Conservation (phyloP, 2,888 invertebrate species). For the Drosophila nigritarsus region DNA sequence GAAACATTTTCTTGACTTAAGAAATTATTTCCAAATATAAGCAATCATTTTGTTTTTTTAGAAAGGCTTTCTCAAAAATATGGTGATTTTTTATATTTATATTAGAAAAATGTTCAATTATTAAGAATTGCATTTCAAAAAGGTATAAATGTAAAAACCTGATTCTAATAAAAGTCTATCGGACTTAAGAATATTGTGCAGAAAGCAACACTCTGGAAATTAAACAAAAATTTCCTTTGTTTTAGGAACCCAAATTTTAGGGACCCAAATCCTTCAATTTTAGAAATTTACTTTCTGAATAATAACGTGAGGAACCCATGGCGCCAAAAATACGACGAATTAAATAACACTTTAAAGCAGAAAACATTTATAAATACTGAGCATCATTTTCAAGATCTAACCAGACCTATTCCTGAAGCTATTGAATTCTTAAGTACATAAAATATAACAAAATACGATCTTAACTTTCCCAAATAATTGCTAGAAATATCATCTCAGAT, state of each 20-base stretch:
- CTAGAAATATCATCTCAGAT: background rate
- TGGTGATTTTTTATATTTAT: too few species aligned
- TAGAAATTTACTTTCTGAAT: background rate
- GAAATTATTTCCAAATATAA: background rate
- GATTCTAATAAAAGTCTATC: too few species aligned
- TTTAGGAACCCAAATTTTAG: too few species aligned
- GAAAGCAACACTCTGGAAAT: too few species aligned
- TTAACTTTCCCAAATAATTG: background rate
- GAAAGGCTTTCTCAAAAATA: background rate
- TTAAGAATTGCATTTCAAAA: too few species aligned
- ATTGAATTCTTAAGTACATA: background rate
- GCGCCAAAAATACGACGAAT: background rate
- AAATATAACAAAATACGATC: background rate
- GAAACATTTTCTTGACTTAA: rapidly evolving
- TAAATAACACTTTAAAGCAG: background rate
- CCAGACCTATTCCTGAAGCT: background rate
- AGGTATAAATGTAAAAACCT: too few species aligned
- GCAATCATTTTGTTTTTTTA: background rate
- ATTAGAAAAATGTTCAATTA: too few species aligned
- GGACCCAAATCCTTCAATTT: too few species aligned
- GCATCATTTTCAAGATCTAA: background rate
- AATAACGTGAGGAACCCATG: background rate
- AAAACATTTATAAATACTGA: background rate
- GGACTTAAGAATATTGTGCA: too few species aligned
- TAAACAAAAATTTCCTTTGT: too few species aligned